Evolutionary conservation across 2,888 invertebrate genomes (phyloP), one percentile per base, ranked within the genome.

Genomic region (Macaria notata): DNA sequence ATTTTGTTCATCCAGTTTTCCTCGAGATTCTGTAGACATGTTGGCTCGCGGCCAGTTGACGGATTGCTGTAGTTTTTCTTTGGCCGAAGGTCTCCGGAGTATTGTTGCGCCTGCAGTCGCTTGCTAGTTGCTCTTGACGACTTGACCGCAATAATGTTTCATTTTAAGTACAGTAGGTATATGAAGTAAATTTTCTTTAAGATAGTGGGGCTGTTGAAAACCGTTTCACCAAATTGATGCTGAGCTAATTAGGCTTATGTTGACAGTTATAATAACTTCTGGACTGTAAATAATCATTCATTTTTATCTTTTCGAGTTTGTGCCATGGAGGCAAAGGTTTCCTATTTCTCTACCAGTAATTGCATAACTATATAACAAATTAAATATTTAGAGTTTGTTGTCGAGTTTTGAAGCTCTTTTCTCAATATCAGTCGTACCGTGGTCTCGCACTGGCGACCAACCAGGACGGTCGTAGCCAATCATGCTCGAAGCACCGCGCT

Each of bases 21-120:
- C 48, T 53, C 43, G 31, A 57, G 58, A 49, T 44, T 49, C 49
- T 49, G 30, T 33, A 57, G 57, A 59, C 51, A 50, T 51, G 44
- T 64, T 66, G 66, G 66, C 64, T 59, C 56, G 45, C 49, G 39
- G 63, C 66, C 66, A 66, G 66, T 57, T 55, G 64, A 60, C 56
- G 58, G 53, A 46, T 59, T 46, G 58, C 52, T 49, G 31, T 49
- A 55, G 60, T 54, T 63, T 49, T 60, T 62, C 59, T 56, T 49
- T 49, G 57, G 42, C 52, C 56, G 59, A 64, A 64, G 56, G 56
- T 60, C 63, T 63, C 36, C 46, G 48, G 47, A 59, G 9, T 49
- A 49, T 58, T 52, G 49, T 49, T 54, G 8, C 36, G 45, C 52
- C 41, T 60, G 59, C 56, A 54, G 38, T 39, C 54, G 41, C 30